A percentile compares a stretch with the other conserved stretches of the same genome.
Evolutionary conservation across 2,797 vertebrate species (phyloP).

Genomic region (Chrosomus eos): DNA sequence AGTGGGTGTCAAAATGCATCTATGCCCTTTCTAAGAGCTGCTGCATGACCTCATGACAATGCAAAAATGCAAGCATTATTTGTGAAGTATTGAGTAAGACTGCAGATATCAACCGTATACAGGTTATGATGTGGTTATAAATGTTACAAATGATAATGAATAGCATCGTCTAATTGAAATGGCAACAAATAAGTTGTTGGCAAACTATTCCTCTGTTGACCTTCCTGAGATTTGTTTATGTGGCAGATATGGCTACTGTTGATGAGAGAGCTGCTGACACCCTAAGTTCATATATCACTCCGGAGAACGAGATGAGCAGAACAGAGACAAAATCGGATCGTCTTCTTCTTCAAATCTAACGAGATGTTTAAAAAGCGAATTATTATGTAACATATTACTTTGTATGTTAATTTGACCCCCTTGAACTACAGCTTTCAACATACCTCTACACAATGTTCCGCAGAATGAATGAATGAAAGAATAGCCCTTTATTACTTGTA

Average conservation of each 20-base stretch:
- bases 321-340: not conserved
- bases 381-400: not conserved
- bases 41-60: constrained; percentile 7
- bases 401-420: not conserved
- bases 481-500: not conserved
- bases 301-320: not conserved
- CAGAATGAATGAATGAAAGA: not conserved
- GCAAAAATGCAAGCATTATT: constrained; percentile 16
- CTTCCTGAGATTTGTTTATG: not conserved
- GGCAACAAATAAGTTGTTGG: not conserved
- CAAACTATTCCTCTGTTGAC: not conserved
- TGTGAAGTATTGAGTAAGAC: not conserved
- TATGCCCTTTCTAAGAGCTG: constrained; percentile 11
- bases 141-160: constrained; percentile 2
- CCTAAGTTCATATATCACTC: not conserved
- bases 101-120: not conserved
- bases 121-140: not conserved
- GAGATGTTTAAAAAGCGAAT: not conserved
- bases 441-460: not conserved
- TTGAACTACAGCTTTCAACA: too few relatives aligned
- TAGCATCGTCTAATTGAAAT: not conserved
- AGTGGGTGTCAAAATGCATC: constrained; percentile 12
- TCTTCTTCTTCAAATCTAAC: not conserved
- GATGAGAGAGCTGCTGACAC: not conserved
- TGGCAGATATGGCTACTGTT: not conserved